Base-by-base conservation (phyloP, 2,797 vertebrate genomes). In the Selene dorsalis region DNA sequence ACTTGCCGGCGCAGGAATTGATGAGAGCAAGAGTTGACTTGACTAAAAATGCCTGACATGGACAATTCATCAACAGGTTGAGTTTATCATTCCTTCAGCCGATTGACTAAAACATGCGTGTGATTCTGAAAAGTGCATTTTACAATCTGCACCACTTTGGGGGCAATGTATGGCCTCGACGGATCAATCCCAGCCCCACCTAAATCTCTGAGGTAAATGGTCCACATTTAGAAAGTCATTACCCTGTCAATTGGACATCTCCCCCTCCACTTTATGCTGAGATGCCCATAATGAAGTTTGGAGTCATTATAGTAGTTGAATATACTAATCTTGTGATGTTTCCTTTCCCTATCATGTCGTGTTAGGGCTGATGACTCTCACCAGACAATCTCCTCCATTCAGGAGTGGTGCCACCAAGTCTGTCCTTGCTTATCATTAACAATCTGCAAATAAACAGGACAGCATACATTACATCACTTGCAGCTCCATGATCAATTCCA, bases 391-490 rank as follows among this genome's bases (percentile, higher is more conserved):
- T 90, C 69, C 76, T 80, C 89, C 86, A 90, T 92, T 91, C 88
- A 91, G 86, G 83, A 82, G 81, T 65, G 93, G 93, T 93, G 93
- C 93, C 93, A 91, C 92, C 84, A 77, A 93, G 93, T 94, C 93
- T 94, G 92, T 91, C 91, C 91, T 80, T 80, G 85, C 92, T 94
- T 93, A 94, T 94, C 93, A 93, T 92, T 93, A 92, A 93, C 92
- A 93, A 94, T 94, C 93, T 94, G 92, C 93, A 94, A 94, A 94
- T 94, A 94, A 93, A 93, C 93, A 94, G 89, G 90, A 91, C 92
- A 91, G 92, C 92, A 92, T 91, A 92, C 92, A 93, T 94, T 93
- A 93, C 92, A 93, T 93, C 93, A 94, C 90, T 93, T 86, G 86
- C 92, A 91, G 88, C 90, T 92, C 91, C 82, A 11, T 93, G 92